These are phyloP conservation scores for Aethes cnicana DNA, from an alignment of 2,888 invertebrate species.

Conservation along the genomic window DNA sequence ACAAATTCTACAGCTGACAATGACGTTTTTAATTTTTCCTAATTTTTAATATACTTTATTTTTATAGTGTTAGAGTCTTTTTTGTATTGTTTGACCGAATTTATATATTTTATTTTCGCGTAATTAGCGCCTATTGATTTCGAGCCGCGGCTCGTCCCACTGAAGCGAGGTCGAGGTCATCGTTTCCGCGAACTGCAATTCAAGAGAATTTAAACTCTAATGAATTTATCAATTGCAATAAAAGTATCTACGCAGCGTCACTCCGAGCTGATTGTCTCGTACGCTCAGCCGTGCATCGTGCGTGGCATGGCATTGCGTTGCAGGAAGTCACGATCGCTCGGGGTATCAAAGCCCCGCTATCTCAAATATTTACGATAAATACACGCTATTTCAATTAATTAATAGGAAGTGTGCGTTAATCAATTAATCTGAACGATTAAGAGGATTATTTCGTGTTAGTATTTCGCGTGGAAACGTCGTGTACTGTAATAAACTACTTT, in stretches of 20 bases:
- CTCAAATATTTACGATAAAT: constrained; percentile 23
- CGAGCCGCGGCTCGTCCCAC: not conserved
- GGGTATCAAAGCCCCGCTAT: not conserved
- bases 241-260: constrained; percentile 17
- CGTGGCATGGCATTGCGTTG: constrained; percentile 9
- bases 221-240: constrained; percentile 16
- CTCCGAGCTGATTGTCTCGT: not conserved
- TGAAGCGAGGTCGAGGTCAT: constrained; percentile 23
- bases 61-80: no score
- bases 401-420: constrained; percentile 13
- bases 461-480: constrained; percentile 1
- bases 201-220: constrained; percentile 23
- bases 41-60: not conserved
- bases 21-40: not conserved
- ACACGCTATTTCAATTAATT: constrained; percentile 15
- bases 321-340: constrained; percentile 12
- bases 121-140: no score
- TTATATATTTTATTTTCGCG: no score
- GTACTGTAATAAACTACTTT: not conserved
- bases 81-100: no score
- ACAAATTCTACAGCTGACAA: not conserved
- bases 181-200: constrained; percentile 19
- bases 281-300: not conserved
- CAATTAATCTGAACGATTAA: constrained; percentile 19
- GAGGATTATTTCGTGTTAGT: constrained; percentile 7